Evolutionary conservation across 2,797 vertebrate species (phyloP).

Genomic region (Sitta carolinensis): DNA sequence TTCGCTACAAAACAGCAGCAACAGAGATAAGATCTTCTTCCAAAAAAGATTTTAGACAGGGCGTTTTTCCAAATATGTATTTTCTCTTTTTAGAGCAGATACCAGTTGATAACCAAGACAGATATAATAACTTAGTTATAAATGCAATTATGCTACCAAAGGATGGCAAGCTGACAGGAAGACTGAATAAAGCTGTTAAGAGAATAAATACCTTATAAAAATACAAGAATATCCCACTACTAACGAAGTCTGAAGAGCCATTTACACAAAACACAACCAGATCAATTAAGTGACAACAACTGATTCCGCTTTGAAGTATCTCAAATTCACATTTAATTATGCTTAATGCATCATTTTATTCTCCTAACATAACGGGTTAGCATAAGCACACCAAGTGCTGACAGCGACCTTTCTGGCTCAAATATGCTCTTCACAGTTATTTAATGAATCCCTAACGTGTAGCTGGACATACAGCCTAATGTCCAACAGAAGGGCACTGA

Average conservation of each 20-base stretch:
- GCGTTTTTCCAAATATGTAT: background rate
- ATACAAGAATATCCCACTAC: background rate
- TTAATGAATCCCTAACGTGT: constrained; percentile 43
- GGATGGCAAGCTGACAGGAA: background rate
- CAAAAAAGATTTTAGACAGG: background rate
- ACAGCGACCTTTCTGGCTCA: constrained; percentile 41
- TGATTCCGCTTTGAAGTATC: constrained; percentile 21
- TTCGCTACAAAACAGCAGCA: background rate
- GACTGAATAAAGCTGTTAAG: background rate
- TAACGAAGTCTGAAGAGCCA: background rate
- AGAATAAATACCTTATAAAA: background rate
- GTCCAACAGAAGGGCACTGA: constrained; percentile 39
- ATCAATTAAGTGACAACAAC: constrained; percentile 20
- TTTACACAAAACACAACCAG: background rate
- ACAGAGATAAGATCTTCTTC: background rate
- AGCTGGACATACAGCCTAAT: background rate
- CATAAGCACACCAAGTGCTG: constrained; percentile 30
- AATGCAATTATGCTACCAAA: background rate
- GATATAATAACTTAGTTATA: background rate
- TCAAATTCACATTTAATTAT: constrained; percentile 33
- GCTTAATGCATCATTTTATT: constrained; percentile 41
- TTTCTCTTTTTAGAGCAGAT: background rate
- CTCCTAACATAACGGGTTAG: constrained; percentile 35
- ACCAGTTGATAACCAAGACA: background rate
- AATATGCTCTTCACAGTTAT: constrained; percentile 5